Evolutionary conservation across 2,113 vertebrate genomes (phyloP), one percentile per base, ranked within the genome.

Genomic region (Condylura cristata): DNA sequence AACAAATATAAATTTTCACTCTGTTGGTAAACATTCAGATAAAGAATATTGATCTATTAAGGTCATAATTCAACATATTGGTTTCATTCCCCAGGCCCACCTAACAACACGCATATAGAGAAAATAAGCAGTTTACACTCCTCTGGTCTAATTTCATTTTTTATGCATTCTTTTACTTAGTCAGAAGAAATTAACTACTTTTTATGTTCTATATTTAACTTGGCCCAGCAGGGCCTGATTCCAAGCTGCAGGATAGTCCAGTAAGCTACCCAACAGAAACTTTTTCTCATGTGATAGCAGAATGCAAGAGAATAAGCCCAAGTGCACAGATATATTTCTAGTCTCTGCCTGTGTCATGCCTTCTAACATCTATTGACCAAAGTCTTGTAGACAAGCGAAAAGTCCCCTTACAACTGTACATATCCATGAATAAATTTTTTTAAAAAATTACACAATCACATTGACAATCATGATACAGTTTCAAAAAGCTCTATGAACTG

Each of bases 1-100:
- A 85, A 92, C 30, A 66, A 76, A 68, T 84, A 68, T 76, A 44
- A 92, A 92, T 61, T 78, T 86, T 58, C 32, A 79, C 70, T 72
- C 11, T 16, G 56, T 92, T 75, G 22, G 2, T 34, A 92, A 37
- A 53, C 56, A 83, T 28, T 58, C 16, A 58, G 22, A 1, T 84
- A 58, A 75, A 85, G 48, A 76, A 92, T 68, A 7, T 37, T 85
- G 20, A 34, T 48, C 56, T 44, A 22, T 56, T 85, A 66, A 76
- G 18, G 46, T 34, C 32, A 56, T 60, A 26, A n/a, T 34, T 37
- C n/a, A 70, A 60, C 10, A 2, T 39, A 70, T 51, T 92, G 32
- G 12, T 70, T 78, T 56, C 61, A 44, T 44, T 44, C 53, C 53
- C 53, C 53, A 8, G 13, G 3, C 18, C 53, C 53, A 6, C 53